Evolutionary conservation across 2,797 vertebrate genomes (phyloP).

Genomic region (Coregonus suidteri): DNA sequence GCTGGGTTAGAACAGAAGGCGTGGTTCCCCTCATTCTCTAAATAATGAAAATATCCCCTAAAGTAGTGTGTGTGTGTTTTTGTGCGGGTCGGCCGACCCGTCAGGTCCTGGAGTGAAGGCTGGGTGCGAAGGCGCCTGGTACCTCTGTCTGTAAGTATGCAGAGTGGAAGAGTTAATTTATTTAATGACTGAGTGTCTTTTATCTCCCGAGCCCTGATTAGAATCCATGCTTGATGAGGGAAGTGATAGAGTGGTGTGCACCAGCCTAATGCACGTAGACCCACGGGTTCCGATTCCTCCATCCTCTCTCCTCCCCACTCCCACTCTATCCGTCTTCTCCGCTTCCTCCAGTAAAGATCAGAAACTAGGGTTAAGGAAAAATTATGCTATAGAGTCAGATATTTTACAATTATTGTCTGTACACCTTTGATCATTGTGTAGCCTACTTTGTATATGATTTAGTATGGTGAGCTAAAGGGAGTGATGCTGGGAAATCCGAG

Average conservation of each 20-base stretch:
- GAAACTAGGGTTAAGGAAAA: conserved; percentile 25
- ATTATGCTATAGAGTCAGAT: conserved; percentile 20
- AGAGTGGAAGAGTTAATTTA: conserved; percentile 81
- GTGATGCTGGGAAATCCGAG: neutral
- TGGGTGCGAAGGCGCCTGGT: conserved; percentile 36
- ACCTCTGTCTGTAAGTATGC: conserved; percentile 15
- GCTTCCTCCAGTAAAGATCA: neutral
- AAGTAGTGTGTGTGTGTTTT: conserved; percentile 12
- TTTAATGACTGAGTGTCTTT: conserved; percentile 82
- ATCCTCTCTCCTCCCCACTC: conserved; percentile 7
- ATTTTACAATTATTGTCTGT: conserved; percentile 39
- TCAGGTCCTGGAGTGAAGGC: conserved; percentile 55
- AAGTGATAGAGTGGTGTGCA: conserved; percentile 69
- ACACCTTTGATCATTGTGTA: conserved; percentile 30
- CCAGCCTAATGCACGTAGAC: conserved; percentile 42
- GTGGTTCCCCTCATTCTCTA: conserved; percentile 50
- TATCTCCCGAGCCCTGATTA: conserved; percentile 81
- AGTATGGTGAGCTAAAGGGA: neutral
- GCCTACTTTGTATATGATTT: conserved; percentile 34
- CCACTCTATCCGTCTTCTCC: conserved; percentile 8
- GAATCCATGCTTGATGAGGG: conserved; percentile 79
- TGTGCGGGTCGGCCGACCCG: conserved; percentile 30
- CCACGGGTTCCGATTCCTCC: conserved; percentile 45
- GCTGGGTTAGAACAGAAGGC: conserved; percentile 46
- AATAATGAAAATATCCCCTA: conserved; percentile 55